Evolutionary conservation across 2,113 vertebrate genomes (phyloP).

Genomic region (Pholis gunnellus): DNA sequence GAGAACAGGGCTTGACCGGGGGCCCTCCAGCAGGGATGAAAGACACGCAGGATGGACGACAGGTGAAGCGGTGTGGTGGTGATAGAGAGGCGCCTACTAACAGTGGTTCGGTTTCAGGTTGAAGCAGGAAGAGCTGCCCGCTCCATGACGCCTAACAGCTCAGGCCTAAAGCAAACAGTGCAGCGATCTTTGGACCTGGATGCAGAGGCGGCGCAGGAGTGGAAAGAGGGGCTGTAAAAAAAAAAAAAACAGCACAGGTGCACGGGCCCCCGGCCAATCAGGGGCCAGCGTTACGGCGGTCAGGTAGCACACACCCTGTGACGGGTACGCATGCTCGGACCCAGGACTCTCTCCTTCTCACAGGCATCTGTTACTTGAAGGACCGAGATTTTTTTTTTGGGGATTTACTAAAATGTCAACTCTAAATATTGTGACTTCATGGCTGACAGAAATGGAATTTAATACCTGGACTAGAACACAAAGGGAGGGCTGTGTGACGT

Average conservation of each 20-base stretch:
- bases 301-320: constrained; percentile 49
- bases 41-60: constrained; percentile 14
- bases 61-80: constrained; percentile 16
- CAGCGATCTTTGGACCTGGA: constrained; percentile 79
- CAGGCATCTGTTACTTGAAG: not conserved
- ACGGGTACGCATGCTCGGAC: constrained; percentile 10
- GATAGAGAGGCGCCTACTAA: constrained; percentile 14
- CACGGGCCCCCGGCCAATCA: constrained; percentile 55
- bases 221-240: constrained; percentile 66
- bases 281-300: not conserved
- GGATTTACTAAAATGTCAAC: not conserved
- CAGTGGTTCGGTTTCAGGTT: constrained; percentile 43
- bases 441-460: constrained; percentile 47
- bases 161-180: constrained; percentile 66
- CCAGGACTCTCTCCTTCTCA: not conserved
- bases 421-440: constrained; percentile 1
- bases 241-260: constrained; percentile 47
- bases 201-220: constrained; percentile 35
- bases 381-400: not conserved
- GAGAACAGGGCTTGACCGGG: not conserved
- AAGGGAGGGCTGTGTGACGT: constrained; percentile 24
- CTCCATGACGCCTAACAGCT: constrained; percentile 1
- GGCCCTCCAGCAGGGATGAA: constrained; percentile 21
- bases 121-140: constrained; percentile 27
- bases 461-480: constrained; percentile 44